Evolutionary conservation across 2,113 vertebrate genomes (phyloP).

Genomic region (Gobio gobio): DNA sequence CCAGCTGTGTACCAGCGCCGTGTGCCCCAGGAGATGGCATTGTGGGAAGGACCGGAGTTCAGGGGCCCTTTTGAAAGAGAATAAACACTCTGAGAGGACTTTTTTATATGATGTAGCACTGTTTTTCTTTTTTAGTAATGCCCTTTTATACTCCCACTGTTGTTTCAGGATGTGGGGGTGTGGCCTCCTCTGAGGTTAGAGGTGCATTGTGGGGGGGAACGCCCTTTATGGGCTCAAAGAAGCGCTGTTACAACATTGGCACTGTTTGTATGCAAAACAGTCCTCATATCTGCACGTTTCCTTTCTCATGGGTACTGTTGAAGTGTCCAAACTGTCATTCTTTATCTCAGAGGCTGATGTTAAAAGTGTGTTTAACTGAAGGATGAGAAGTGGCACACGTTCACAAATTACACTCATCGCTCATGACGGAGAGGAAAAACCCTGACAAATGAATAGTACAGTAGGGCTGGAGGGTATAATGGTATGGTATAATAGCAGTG

Average conservation of each 20-base stretch:
- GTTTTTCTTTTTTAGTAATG: neutral
- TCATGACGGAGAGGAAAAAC: neutral
- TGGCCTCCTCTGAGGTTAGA: neutral
- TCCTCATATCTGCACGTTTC: constrained; percentile 13
- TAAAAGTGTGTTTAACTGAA: neutral
- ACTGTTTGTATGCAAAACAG: constrained; percentile 61
- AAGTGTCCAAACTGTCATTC: constrained; percentile 25
- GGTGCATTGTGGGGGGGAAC: constrained; percentile 2
- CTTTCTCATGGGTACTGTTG: constrained; percentile 26
- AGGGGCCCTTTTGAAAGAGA: constrained; percentile 20
- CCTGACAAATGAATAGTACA: neutral
- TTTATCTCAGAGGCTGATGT: constrained; percentile 40
- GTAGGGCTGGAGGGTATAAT: neutral
- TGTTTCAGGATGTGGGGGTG: neutral
- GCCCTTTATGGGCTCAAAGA: constrained; percentile 47
- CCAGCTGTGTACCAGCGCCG: constrained; percentile 33
- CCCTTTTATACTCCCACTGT: neutral
- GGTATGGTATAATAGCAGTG: neutral
- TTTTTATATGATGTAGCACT: constrained; percentile 24
- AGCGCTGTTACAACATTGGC: constrained; percentile 41
- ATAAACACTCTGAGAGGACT: neutral
- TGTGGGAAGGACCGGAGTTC: constrained; percentile 39
- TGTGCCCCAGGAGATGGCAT: constrained; percentile 28
- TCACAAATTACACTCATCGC: neutral
- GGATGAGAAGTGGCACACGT: neutral